Conservation (phyloP, 2,797 vertebrate species). For the Acanthurus lineatus region DNA sequence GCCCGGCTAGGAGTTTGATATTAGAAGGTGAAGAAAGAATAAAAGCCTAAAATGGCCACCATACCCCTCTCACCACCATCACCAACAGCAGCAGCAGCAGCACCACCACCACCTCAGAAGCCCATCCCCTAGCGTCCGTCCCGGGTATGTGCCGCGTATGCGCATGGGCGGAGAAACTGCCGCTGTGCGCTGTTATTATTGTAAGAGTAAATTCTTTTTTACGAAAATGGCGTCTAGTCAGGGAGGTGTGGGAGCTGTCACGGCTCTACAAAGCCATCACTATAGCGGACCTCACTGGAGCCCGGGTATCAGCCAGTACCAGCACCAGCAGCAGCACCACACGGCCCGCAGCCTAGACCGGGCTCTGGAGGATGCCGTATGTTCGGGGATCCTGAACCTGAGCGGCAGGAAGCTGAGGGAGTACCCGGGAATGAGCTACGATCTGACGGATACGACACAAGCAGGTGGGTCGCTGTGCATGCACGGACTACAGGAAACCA, state of each 20-base stretch:
- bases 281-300: conserved; percentile 91
- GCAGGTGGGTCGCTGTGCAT: conserved; percentile 88
- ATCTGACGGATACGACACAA: conserved; percentile 95
- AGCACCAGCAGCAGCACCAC: conserved; percentile 88
- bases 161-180: conserved; percentile 83
- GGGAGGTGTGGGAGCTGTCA: conserved; percentile 88
- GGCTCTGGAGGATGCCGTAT: conserved; percentile 94
- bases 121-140: conserved; percentile 75
- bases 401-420: conserved; percentile 96
- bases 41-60: conserved; percentile 82
- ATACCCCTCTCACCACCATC: conserved; percentile 48
- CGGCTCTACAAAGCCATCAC: conserved; percentile 84
- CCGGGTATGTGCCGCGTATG: conserved; percentile 57
- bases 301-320: conserved; percentile 85
- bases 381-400: conserved; percentile 93
- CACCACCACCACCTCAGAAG: conserved; percentile 63
- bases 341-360: conserved; percentile 94
- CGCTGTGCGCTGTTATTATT: conserved; percentile 88
- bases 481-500: neutral
- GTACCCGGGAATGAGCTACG: conserved; percentile 92
- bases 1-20: conserved; percentile 33
- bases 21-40: conserved; percentile 53
- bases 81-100: conserved; percentile 32
- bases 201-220: conserved; percentile 80
- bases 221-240: conserved; percentile 96